Percentiles rank a stretch among this genome's conserved stretches.
These are phyloP conservation scores for Emmelina monodactyla DNA, from an alignment of 2,888 invertebrate genomes.

Conservation along the genomic window DNA sequence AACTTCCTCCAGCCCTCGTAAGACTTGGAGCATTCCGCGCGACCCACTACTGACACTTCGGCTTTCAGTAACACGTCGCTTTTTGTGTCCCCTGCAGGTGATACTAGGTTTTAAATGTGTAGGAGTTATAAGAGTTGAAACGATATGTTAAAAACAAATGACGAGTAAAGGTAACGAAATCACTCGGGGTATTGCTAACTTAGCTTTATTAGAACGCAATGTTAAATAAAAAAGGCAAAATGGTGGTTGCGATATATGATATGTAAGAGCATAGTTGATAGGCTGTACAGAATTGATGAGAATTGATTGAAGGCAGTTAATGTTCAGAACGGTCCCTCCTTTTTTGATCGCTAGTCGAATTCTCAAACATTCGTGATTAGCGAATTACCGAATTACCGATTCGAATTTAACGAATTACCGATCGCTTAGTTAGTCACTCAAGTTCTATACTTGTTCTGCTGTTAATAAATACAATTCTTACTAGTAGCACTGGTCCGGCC, in stretches of 20 bases:
- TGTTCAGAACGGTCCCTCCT: neutral
- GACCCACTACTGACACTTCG: slow-evolving; percentile 30
- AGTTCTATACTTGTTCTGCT: neutral
- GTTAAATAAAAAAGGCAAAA: too few relatives aligned
- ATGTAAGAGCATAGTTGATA: too few relatives aligned
- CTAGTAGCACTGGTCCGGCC: slow-evolving; percentile 40
- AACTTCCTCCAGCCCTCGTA: slow-evolving; percentile 39
- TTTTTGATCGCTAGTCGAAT: neutral
- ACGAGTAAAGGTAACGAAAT: too few relatives aligned
- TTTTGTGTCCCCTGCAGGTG: slow-evolving; percentile 27
- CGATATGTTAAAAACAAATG: too few relatives aligned
- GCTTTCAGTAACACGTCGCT: slow-evolving; percentile 41
- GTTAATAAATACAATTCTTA: slow-evolving; percentile 21
- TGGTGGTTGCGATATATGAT: too few relatives aligned
- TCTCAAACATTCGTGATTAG: neutral
- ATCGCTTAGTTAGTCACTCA: neutral
- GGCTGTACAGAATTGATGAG: too few relatives aligned
- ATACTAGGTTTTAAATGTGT: too few relatives aligned
- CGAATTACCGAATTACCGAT: neutral
- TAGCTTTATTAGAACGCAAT: too few relatives aligned
- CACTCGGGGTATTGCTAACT: too few relatives aligned
- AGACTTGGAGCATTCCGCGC: slow-evolving; percentile 27
- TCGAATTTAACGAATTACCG: neutral
- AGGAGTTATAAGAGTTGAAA: too few relatives aligned
- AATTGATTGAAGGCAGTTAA: too few relatives aligned